These are phyloP conservation scores for Agonopterix subpropinquella DNA, from an alignment of 2,888 invertebrate species.

Conservation along the genomic window DNA sequence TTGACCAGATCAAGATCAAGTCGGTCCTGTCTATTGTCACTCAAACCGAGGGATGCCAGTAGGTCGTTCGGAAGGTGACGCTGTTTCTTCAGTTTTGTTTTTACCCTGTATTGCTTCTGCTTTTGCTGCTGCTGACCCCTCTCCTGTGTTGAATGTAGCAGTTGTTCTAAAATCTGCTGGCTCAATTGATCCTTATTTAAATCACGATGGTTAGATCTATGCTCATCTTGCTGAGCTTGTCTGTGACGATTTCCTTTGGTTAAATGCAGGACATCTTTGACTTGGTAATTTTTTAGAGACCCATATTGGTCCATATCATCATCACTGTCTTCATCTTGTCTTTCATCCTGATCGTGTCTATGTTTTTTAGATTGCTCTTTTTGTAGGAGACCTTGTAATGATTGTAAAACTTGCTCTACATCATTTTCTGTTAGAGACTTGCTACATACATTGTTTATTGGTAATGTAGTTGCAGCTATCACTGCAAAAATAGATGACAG, in stretches of 20 bases:
- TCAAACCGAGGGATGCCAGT: not conserved
- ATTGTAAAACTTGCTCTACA: conserved; percentile 12
- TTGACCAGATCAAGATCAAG: too few species aligned
- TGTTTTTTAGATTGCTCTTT: not conserved
- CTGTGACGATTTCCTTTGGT: not conserved
- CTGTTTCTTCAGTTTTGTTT: not conserved
- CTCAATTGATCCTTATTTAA: not conserved
- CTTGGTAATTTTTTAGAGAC: conserved; percentile 16
- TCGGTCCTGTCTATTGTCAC: conserved; percentile 6
- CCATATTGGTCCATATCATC: conserved; percentile 11
- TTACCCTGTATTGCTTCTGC: not conserved
- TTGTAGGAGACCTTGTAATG: conserved; percentile 10
- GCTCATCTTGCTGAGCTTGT: not conserved
- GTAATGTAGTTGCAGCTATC: conserved; percentile 8
- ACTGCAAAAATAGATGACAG: conserved; percentile 4
- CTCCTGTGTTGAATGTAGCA: not conserved
- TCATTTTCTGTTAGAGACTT: conserved; percentile 5
- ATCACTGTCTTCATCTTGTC: conserved; percentile 6
- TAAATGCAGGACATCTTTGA: not conserved
- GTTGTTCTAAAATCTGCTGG: not conserved
- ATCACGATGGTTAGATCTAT: not conserved
- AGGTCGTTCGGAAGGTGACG: not conserved
- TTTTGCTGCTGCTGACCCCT: not conserved
- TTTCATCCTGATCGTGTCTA: conserved; percentile 2
- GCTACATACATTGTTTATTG: conserved; percentile 5